A percentile compares a stretch with the other conserved stretches of the same genome.
These are phyloP conservation scores for Coranthus polyacanthus DNA, from an alignment of 2,797 vertebrate species.

Conservation along the genomic window DNA sequence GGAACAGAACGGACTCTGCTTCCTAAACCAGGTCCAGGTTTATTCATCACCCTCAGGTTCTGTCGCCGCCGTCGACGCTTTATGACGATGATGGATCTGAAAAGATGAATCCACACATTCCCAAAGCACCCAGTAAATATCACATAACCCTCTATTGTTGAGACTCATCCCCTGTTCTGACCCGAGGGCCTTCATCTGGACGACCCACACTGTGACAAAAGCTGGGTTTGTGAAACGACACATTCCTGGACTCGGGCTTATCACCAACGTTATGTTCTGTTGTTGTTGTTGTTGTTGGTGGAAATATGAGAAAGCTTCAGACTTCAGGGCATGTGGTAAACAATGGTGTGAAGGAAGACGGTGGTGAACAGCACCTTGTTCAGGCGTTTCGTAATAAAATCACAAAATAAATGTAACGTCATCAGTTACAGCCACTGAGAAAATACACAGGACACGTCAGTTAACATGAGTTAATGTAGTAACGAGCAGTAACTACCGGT, in stretches of 20 bases:
- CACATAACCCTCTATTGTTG: constrained; percentile 66
- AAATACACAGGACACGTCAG: too few species aligned
- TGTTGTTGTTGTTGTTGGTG: constrained; percentile 24
- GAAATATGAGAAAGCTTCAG: constrained; percentile 41
- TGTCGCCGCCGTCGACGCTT: too few species aligned
- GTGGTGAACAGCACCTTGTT: constrained; percentile 11
- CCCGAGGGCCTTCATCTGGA: constrained; percentile 25
- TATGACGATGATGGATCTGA: too few species aligned
- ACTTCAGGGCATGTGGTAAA: constrained; percentile 35
- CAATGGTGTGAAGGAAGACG: neutral
- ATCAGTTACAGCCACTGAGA: too few species aligned
- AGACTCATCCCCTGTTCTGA: constrained; percentile 23
- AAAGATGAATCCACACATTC: constrained; percentile 64
- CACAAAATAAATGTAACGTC: too few species aligned
- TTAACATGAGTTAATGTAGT: too few species aligned
- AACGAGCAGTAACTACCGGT: too few species aligned
- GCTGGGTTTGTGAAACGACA: constrained; percentile 49
- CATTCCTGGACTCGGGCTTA: constrained; percentile 47
- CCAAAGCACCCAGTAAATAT: constrained; percentile 49
- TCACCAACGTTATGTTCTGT: constrained; percentile 23
- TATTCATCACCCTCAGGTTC: too few species aligned
- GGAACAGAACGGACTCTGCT: too few species aligned
- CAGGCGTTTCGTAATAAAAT: too few species aligned
- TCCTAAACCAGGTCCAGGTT: too few species aligned
- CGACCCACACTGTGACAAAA: constrained; percentile 55